Evolutionary conservation across 2,797 vertebrate species (phyloP), one percentile per base, ranked within the genome.

Genomic region (Pangasius macronema): DNA sequence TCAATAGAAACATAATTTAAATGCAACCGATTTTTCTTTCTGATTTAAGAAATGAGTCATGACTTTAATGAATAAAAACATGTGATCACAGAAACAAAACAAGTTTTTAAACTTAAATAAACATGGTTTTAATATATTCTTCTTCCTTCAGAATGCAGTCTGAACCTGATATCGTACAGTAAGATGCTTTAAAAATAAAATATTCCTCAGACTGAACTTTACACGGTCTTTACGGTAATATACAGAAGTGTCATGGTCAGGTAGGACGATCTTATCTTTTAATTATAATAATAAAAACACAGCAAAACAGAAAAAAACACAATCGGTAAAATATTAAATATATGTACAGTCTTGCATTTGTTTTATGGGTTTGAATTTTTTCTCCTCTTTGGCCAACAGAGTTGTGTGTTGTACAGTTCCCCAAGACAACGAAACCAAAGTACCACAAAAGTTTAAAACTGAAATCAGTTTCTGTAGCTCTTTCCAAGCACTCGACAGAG

Each of bases 161-260:
- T 0, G 46, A 46, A 46, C 10, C 10, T 27, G 67, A 70, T 70
- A 70, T 24, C n/a, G 42, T 75, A 75, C 24, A 49, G 49, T 9
- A 76, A n/a, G 13, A n/a, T 30, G 72, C 72, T 46, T 76, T 8
- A 53, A 53, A 77, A 53, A 77, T 53, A 77, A 51, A 77, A 77
- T 9, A 20, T 53, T 77, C 49, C 49, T 53, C 14, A 14, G 13
- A 49, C 24, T 27, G 39, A 72, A 72, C 24, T 33, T 53, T 5
- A 11, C 9, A 27, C 4, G 10, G 13, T 46, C 9, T 73, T 42
- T 27, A 27, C 20, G n/a, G 51, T 53, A 18, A 46, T 46, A 46
- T 27, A 73, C 39, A 73, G 70, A 46, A 46, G 22, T 27, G 36
- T 46, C 22, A 9, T 11, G 70, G 39, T 73, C 70, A 46, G 2